Base-by-base conservation (phyloP, 2,888 invertebrate genomes). In the Drosophila acutilabella region DNA sequence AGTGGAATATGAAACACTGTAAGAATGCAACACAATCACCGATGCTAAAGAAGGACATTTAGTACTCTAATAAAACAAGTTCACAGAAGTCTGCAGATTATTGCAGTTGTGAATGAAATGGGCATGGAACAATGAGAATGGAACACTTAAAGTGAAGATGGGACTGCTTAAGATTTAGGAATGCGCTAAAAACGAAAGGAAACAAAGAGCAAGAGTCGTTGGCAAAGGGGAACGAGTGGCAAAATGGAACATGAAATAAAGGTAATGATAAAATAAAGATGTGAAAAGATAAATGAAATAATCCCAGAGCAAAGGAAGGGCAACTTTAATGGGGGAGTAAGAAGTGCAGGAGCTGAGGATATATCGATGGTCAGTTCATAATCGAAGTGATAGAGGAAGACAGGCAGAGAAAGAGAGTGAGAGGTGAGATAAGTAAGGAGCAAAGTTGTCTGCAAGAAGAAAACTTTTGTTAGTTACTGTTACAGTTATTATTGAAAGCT, bases 401-500 rank as follows among this genome's bases (percentile, higher is more conserved):
- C 13, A 60, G 1, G 10, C 30, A 40, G 10, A 30, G 50, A 36
- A 5, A 16, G 30, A 14, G 20, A 11, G 13, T 1, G 26, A 20
- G 13, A 36, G 44, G 11, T 16, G 50, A 36, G 18, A 44, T 51
- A 40, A 56, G 52, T 44, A 45, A 61, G 59, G n/a, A 42, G 45
- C 41, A 33, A 30, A 47, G 36, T 57, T 47, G 47, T 23, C 16
- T 30, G 23, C 38, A 8, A 26, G 23, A 13, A 4, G 64, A 42
- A 60, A 83, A 83, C 62, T 83, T 83, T 84, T 64, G 75, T 75
- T 87, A 87, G 84, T 80, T 87, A 83, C 83, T 87, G 87, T 84
- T 80, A 78, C 87, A 83, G 83, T 83, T 83, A 83, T 83, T 83
- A 83, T 83, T 83, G 87, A 83, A 84, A 81, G 87, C 84, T 84